Evolutionary conservation across 1,140 invertebrate genomes (phyloP).

Genomic region (Asbolus verrucosus): DNA sequence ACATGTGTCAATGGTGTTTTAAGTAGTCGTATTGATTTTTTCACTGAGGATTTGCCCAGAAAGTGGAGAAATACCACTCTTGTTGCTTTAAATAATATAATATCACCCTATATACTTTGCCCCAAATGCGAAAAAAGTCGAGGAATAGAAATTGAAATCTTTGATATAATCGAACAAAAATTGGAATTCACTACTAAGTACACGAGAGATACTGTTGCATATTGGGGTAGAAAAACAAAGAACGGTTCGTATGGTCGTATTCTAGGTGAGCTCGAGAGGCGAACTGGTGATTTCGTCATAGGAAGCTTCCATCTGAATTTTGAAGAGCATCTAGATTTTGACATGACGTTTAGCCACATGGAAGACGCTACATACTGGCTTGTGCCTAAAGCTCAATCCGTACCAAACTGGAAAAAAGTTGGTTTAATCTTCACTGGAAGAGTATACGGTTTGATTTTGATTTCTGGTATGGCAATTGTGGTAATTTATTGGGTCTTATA

Average conservation of each 20-base stretch:
- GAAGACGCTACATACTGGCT: conserved; percentile 15
- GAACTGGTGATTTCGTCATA: conserved; percentile 11
- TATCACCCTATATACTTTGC: neutral
- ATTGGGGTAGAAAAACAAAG: conserved; percentile 10
- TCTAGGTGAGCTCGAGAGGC: neutral
- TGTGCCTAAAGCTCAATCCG: too few relatives aligned
- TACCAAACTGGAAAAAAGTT: too few relatives aligned
- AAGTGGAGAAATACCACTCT: conserved; percentile 12
- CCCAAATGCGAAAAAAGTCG: neutral
- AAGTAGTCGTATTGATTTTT: too few relatives aligned
- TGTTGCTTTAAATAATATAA: conserved; percentile 1
- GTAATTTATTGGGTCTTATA: too few relatives aligned
- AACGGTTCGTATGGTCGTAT: neutral
- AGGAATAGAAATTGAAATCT: conserved; percentile 14
- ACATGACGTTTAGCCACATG: conserved; percentile 18
- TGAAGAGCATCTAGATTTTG: conserved; percentile 18
- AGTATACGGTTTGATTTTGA: too few relatives aligned
- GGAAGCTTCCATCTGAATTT: conserved; percentile 4
- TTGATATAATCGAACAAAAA: conserved; percentile 18
- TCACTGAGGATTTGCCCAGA: neutral
- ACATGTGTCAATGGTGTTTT: too few relatives aligned
- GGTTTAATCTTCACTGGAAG: too few relatives aligned
- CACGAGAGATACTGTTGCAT: neutral
- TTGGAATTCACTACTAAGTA: conserved; percentile 4
- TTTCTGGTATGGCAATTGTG: too few relatives aligned